A percentile compares a stretch with the other conserved stretches of the same genome.
phyloP scores from a whole-genome alignment of 2,888 invertebrate species.

The Fissipunctia ypsillon region DNA sequence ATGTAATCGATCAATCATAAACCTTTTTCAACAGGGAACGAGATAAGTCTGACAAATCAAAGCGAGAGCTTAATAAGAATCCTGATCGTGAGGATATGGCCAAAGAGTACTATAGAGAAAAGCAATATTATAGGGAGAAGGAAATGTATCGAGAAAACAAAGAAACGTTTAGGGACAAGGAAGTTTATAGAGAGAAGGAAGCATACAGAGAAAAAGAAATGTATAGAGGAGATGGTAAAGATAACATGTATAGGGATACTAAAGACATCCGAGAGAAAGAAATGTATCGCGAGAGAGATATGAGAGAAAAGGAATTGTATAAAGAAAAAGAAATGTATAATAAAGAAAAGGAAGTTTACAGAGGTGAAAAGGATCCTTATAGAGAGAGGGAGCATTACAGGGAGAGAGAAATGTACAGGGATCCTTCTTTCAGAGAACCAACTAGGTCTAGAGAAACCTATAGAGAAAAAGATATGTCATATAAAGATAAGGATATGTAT shows the following conservation, averaged over 20 bases:
- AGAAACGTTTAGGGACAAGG: conserved; percentile 82
- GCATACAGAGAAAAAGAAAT: conserved; percentile 76
- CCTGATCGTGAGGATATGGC: conserved; percentile 85
- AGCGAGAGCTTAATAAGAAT: conserved; percentile 82
- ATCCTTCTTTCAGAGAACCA: conserved; percentile 78
- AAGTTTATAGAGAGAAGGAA: conserved; percentile 79
- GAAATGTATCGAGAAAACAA: conserved; percentile 78
- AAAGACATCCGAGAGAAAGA: conserved; percentile 82
- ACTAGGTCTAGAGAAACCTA: conserved; percentile 78
- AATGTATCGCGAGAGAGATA: conserved; percentile 81
- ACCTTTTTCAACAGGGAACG: conserved; percentile 85
- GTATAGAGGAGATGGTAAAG: conserved; percentile 75
- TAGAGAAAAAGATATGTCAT: conserved; percentile 77
- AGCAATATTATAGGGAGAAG: conserved; percentile 84
- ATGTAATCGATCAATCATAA: conserved; percentile 78
- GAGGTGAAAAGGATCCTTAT: conserved; percentile 83
- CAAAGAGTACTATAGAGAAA: conserved; percentile 88
- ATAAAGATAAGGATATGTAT: conserved; percentile 65
- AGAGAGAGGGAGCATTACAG: conserved; percentile 86
- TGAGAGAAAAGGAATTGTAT: conserved; percentile 81
- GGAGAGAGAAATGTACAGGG: conserved; percentile 81
- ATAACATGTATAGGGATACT: conserved; percentile 72
- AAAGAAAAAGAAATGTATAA: conserved; percentile 68
- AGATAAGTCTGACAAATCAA: conserved; percentile 86
- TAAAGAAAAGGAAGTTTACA: conserved; percentile 64